These are phyloP conservation scores for Phalacrocorax aristotelis DNA, from an alignment of 2,113 vertebrate species.

Conservation along the genomic window DNA sequence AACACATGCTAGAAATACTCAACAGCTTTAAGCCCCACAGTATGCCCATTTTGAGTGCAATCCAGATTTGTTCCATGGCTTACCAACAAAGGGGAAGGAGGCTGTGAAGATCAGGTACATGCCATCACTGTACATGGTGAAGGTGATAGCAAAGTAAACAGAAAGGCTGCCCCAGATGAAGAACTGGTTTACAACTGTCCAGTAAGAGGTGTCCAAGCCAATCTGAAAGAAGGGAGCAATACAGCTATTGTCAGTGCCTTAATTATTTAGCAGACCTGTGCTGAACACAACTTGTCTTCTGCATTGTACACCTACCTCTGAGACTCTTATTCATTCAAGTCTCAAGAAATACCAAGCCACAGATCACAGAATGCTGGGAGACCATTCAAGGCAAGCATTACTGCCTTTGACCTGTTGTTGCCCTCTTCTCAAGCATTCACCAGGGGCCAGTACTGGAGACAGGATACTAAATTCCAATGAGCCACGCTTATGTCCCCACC, in stretches of 20 bases:
- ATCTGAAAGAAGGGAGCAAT: constrained; percentile 75
- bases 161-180: constrained; percentile 94
- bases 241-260: background rate
- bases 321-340: background rate
- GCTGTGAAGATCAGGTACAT: constrained; percentile 88
- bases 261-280: background rate
- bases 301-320: background rate
- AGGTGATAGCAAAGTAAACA: constrained; percentile 87
- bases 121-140: constrained; percentile 92
- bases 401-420: background rate
- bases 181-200: constrained; percentile 92
- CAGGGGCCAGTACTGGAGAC: background rate
- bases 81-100: constrained; percentile 89
- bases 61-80: constrained; percentile 32
- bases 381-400: background rate
- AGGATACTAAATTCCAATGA: background rate
- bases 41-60: background rate
- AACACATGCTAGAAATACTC: background rate
- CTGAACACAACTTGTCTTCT: background rate
- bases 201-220: constrained; percentile 88
- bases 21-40: background rate
- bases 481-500: background rate
- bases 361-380: background rate
- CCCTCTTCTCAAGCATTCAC: background rate
- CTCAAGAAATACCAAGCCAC: background rate